A percentile compares a stretch with the other conserved stretches of the same genome.
These are phyloP conservation scores for Hylaeus anthracinus DNA, from an alignment of 1,140 invertebrate genomes.

Conservation along the genomic window DNA sequence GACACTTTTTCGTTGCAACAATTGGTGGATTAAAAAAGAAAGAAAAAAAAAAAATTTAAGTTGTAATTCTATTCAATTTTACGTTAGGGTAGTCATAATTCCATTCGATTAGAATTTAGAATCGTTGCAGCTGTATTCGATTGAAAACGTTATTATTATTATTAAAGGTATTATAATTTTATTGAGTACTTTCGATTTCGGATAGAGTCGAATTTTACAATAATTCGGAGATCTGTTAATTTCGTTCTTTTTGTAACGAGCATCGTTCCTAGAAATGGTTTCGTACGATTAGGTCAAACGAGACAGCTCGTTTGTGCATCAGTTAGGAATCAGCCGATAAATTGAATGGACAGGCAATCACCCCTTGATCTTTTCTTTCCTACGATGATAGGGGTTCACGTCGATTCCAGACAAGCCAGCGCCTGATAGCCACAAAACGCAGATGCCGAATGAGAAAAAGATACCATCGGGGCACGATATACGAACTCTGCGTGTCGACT, in stretches of 20 bases:
- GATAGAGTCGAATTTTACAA: no score
- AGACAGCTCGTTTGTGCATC: conserved; percentile 6
- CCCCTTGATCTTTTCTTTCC: background rate
- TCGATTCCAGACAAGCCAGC: background rate
- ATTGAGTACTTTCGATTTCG: no score
- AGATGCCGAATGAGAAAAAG: background rate
- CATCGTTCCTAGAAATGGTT: background rate
- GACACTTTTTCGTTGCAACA: no score
- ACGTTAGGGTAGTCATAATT: no score
- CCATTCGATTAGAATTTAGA: no score
- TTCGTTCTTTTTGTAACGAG: no score
- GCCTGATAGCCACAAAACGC: conserved; percentile 7
- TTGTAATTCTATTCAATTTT: no score
- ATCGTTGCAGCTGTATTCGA: no score
- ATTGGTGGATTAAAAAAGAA: no score
- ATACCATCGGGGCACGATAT: conserved; percentile 9
- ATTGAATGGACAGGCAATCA: conserved; percentile 27
- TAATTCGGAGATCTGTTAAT: background rate
- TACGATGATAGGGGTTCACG: background rate
- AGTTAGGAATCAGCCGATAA: background rate
- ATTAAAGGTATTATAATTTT: no score
- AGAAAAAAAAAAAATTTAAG: no score
- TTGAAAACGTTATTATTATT: no score
- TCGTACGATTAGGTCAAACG: background rate
- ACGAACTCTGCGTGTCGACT: conserved; percentile 2